phyloP scores from a whole-genome alignment of 2,797 vertebrate genomes.

The Sylvia borin region DNA sequence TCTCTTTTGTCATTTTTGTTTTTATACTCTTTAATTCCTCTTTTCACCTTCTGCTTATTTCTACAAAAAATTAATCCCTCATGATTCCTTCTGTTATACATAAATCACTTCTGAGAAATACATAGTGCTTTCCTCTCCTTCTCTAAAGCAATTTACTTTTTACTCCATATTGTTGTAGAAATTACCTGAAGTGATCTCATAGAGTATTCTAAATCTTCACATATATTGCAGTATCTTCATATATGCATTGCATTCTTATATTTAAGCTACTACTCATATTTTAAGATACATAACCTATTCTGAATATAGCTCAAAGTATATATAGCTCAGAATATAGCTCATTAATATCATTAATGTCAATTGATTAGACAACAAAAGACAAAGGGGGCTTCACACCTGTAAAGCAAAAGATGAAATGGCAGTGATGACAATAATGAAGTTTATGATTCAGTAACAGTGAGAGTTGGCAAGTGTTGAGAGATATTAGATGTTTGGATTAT shows the following conservation, averaged over 20 bases:
- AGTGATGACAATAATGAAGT: background rate
- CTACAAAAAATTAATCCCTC: background rate
- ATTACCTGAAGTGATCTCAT: background rate
- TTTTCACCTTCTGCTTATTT: background rate
- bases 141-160: background rate
- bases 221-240: background rate
- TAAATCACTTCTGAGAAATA: background rate
- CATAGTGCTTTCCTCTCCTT: background rate
- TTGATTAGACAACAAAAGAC: background rate
- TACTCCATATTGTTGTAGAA: background rate
- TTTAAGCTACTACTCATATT: background rate
- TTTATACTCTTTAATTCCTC: background rate
- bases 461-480: background rate
- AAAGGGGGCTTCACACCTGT: background rate
- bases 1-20: background rate
- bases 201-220: background rate
- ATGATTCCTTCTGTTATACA: background rate
- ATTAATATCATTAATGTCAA: background rate
- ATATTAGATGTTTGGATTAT: background rate
- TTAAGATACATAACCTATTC: background rate
- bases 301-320: background rate
- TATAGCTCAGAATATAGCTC: too few relatives aligned
- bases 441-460: background rate
- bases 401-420: background rate
- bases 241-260: background rate